Conservation (phyloP, 2,113 vertebrate species). For the Microcebus murinus region DNA sequence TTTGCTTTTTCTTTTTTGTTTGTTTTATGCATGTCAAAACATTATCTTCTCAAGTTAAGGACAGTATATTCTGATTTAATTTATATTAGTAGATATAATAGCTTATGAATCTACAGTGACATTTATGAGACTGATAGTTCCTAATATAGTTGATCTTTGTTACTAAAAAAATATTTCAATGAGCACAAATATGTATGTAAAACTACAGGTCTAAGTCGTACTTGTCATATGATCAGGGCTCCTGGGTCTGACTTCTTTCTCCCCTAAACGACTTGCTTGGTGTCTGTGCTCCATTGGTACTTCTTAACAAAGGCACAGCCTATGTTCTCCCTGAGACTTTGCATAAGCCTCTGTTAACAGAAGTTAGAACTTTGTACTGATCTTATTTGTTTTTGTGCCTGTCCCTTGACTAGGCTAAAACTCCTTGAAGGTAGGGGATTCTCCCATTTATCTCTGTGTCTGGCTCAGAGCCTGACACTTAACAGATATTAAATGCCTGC, state of each 20-base stretch:
- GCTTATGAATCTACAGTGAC: conserved; percentile 49
- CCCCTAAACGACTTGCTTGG: not conserved
- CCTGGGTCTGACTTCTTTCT: not conserved
- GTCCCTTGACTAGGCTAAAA: not conserved
- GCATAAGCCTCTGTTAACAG: not conserved
- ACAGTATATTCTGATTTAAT: conserved; percentile 35
- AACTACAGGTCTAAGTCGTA: conserved; percentile 35
- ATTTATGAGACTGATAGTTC: not conserved
- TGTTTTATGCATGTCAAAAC: not conserved
- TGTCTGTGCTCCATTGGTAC: not conserved
- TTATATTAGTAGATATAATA: conserved; percentile 12
- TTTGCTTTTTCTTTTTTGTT: not conserved
- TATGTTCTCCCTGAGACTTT: conserved; percentile 25
- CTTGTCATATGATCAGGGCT: not conserved
- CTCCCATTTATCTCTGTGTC: conserved; percentile 20
- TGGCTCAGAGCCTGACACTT: conserved; percentile 12
- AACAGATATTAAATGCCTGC: not conserved
- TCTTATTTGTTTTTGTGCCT: not conserved
- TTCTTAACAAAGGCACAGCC: conserved; percentile 14
- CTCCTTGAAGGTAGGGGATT: not conserved
- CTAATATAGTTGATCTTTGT: not conserved
- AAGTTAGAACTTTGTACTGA: not conserved
- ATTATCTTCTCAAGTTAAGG: conserved; percentile 24
- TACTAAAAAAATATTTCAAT: conserved; percentile 41
- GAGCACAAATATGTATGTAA: conserved; percentile 45